These are phyloP conservation scores for Empis stercorea DNA, from an alignment of 2,888 invertebrate genomes.

Conservation along the genomic window DNA sequence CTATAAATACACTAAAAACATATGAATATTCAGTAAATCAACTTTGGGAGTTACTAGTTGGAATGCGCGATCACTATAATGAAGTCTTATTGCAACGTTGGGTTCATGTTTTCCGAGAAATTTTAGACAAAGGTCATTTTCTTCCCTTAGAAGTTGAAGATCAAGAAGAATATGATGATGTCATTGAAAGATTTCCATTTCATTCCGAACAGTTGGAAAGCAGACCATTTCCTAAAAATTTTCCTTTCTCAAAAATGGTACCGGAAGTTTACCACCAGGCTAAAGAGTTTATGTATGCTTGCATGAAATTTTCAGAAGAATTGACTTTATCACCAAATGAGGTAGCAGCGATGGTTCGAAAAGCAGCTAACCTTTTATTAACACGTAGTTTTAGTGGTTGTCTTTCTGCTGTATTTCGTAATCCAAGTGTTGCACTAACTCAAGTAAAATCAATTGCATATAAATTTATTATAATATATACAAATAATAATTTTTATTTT, in stretches of 20 bases:
- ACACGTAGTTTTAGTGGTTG: constrained; percentile 90
- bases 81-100: constrained; percentile 91
- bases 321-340: constrained; percentile 50
- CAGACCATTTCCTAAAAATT: constrained; percentile 56
- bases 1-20: constrained; percentile 78
- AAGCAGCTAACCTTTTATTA: constrained; percentile 74
- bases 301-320: constrained; percentile 88
- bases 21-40: constrained; percentile 89
- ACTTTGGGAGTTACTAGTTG: constrained; percentile 75
- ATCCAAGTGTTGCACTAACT: constrained; percentile 73
- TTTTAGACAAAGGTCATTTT: constrained; percentile 88
- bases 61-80: constrained; percentile 94
- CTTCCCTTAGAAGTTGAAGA: constrained; percentile 65
- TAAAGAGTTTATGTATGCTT: constrained; percentile 94
- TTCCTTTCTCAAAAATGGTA: constrained; percentile 94
- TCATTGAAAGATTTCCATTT: constrained; percentile 86
- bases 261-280: constrained; percentile 94
- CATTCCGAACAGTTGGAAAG: constrained; percentile 64
- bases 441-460: constrained; percentile 40
- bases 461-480: background rate
- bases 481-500: background rate
- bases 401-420: constrained; percentile 76
- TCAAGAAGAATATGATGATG: constrained; percentile 67
- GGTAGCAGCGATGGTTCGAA: constrained; percentile 67
- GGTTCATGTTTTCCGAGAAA: constrained; percentile 88